Evolutionary conservation across 1,140 invertebrate genomes (phyloP), one percentile per base, ranked within the genome.

Genomic region (Psix sp.): DNA sequence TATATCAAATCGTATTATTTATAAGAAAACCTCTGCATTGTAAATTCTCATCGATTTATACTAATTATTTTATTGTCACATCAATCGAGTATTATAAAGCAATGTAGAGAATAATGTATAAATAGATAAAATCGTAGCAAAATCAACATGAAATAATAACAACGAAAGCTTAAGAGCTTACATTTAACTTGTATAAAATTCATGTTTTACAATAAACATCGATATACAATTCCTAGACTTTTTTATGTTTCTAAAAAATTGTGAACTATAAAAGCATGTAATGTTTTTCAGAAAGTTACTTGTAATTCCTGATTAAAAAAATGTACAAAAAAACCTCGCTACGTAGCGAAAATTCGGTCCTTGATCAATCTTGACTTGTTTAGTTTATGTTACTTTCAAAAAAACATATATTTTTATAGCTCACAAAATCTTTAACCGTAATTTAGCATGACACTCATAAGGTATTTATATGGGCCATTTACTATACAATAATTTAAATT

Each of bases 271-370:
- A 63, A 59, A 51, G 40, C 52, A 52, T 71, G 65, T 66, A 52
- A 11, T 72, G 73, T 78, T 76, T 65, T 31, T 75, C 40, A 66
- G 76, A 65, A 52, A 54, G 7, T 29, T 43, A 46, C 21, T 46
- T 51, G 57, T 51, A 45, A 39, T 46, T 51, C 62, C 62, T 71
- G 49, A 63, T 56, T 29, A 49, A 68, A 33, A 78, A 80, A 80
- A 81, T 77, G 80, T 81, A 81, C 76, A 81, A 78, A 82, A 80
- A 56, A 48, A 76, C 77, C 80, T 74, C 79, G 74, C 70, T 38
- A 48, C 52, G 48, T 13, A 31, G 67, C 65, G 76, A 78, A 79
- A 76, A 79, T 80, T 68, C 59, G 56, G 62, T 67, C 76, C 80
- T 80, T 83, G 79, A 75, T 35, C 31, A 49, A 29, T 63, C 79